Conservation (phyloP, 2,113 vertebrate species). For the Cavia porcellus region DNA sequence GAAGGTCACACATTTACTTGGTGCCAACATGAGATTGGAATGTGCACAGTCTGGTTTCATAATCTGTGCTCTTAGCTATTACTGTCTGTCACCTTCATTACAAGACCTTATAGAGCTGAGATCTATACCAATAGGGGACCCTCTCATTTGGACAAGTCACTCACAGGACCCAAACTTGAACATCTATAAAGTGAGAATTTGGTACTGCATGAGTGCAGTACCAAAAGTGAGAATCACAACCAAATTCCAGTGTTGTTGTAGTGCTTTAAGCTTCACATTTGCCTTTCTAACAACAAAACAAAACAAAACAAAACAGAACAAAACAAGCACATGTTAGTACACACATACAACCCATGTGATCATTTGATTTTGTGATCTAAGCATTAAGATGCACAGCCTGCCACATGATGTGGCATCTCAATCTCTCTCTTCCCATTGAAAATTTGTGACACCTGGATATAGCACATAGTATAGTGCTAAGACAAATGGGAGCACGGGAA, state of each 20-base stretch:
- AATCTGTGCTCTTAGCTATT: background rate
- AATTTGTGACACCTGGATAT: background rate
- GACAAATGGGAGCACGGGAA: slow-evolving; percentile 51
- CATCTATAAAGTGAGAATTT: background rate
- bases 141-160: background rate
- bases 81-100: background rate
- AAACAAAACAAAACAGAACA: background rate
- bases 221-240: background rate
- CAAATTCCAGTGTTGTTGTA: background rate
- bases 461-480: slow-evolving; percentile 1
- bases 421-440: background rate
- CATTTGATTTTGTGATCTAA: background rate
- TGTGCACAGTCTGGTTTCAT: background rate
- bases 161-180: background rate
- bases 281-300: background rate
- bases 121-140: background rate
- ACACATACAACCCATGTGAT: background rate
- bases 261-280: background rate
- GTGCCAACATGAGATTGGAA: background rate
- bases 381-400: background rate
- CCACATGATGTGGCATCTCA: background rate
- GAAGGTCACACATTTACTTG: background rate
- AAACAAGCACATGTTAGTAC: background rate
- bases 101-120: background rate
- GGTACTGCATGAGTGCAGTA: too few species aligned